Conservation (phyloP, 2,113 vertebrate genomes). For the Onychorhynchus coronatus region DNA sequence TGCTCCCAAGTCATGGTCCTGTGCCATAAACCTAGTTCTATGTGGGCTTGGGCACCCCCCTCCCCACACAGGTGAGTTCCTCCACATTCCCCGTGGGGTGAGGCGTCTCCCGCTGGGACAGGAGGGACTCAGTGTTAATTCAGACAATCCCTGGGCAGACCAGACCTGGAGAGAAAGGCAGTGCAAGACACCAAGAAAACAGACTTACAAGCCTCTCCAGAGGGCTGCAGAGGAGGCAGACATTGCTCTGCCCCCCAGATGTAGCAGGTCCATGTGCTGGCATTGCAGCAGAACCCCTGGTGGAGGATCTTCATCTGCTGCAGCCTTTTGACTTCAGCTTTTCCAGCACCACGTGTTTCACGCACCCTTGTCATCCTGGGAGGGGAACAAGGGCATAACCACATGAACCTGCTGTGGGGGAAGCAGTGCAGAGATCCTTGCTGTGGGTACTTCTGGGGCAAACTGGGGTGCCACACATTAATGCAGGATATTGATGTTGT, state of each 20-base stretch:
- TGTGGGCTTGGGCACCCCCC: background rate
- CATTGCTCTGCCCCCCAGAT: background rate
- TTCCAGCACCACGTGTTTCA: background rate
- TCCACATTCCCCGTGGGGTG: background rate
- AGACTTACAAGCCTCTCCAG: background rate
- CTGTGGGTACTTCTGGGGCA: background rate
- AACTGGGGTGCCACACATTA: rapidly evolving
- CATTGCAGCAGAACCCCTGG: background rate
- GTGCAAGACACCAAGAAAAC: background rate
- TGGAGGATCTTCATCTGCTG: background rate
- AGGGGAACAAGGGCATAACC: background rate
- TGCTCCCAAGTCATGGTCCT: background rate
- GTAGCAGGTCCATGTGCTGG: background rate
- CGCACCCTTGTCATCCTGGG: background rate
- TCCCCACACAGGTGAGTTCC: background rate
- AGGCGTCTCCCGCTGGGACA: background rate
- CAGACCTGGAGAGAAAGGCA: background rate
- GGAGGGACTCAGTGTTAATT: background rate
- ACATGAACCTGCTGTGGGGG: background rate
- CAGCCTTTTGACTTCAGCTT: background rate
- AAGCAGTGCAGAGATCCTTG: background rate
- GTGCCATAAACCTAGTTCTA: background rate
- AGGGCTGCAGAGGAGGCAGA: background rate
- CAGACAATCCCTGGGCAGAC: background rate
- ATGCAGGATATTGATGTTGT: background rate